Evolutionary conservation across 2,113 vertebrate genomes (phyloP).

Genomic region (Mus musculus): DNA sequence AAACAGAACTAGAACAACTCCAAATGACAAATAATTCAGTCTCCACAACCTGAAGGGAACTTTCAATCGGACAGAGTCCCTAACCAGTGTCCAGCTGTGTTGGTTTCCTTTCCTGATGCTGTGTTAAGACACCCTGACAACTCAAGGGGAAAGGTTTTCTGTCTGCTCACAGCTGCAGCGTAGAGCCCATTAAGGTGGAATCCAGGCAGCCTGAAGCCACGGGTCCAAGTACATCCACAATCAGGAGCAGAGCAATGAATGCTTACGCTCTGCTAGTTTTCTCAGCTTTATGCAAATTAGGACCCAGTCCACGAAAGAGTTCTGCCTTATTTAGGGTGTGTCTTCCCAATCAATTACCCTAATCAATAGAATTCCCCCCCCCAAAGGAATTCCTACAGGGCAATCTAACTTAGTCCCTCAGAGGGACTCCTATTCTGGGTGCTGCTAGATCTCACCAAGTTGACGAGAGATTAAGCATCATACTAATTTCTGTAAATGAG

Average conservation of each 20-base stretch:
- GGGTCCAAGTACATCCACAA: not conserved
- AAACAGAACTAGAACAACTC: not conserved
- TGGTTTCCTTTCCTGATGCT: not conserved
- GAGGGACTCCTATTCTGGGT: not conserved
- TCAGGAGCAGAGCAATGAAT: too few relatives aligned
- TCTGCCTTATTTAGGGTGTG: not conserved
- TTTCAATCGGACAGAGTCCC: not conserved
- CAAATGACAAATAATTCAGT: constrained; percentile 7
- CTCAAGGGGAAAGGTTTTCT: not conserved
- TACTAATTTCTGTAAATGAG: not conserved
- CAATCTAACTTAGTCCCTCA: not conserved
- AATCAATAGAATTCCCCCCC: not conserved
- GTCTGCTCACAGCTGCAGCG: not conserved
- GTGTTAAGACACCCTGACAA: not conserved
- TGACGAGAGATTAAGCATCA: not conserved
- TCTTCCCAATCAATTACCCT: not conserved
- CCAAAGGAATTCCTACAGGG: not conserved
- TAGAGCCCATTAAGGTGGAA: not conserved
- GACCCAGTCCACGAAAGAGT: not conserved
- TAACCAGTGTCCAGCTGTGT: not conserved
- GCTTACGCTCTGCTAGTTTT: not conserved
- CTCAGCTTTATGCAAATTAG: not conserved
- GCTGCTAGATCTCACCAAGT: not conserved
- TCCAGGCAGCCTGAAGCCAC: too few relatives aligned
- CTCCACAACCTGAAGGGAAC: not conserved